A percentile compares a stretch with the other conserved stretches of the same genome.
Evolutionary conservation across 2,113 vertebrate genomes (phyloP).

Genomic region (Colossoma macropomum): DNA sequence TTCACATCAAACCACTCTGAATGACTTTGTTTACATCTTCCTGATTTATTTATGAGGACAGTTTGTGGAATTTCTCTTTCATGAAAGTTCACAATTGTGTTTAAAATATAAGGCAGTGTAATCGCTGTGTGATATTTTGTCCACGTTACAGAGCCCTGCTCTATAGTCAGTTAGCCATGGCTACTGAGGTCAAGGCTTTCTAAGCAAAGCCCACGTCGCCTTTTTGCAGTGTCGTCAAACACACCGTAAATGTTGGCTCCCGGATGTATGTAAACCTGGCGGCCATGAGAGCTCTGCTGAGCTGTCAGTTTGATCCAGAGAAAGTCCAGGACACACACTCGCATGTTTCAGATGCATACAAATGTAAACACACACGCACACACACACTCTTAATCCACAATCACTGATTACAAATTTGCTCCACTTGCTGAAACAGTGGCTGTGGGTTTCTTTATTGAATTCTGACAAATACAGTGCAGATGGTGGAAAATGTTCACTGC

Average conservation of each 20-base stretch:
- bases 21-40: too few relatives aligned
- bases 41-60: too few relatives aligned
- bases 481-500: constrained; percentile 31
- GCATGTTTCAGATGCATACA: constrained; percentile 8
- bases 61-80: too few relatives aligned
- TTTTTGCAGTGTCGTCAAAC: constrained; percentile 31
- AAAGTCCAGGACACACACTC: constrained; percentile 47
- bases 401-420: constrained; percentile 48
- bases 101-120: too few relatives aligned
- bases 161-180: neutral
- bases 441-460: constrained; percentile 50
- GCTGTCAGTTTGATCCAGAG: constrained; percentile 51
- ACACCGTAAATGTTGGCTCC: constrained; percentile 32
- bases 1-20: too few relatives aligned
- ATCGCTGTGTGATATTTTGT: too few relatives aligned
- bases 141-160: too few relatives aligned
- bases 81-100: too few relatives aligned
- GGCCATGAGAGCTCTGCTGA: constrained; percentile 39
- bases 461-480: constrained; percentile 56
- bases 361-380: constrained; percentile 2
- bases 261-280: constrained; percentile 42
- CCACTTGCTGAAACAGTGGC: constrained; percentile 55
- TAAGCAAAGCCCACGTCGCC: neutral
- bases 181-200: too few relatives aligned
- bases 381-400: neutral